phyloP scores from a whole-genome alignment of 1,140 invertebrate species.

The Maniola jurtina region DNA sequence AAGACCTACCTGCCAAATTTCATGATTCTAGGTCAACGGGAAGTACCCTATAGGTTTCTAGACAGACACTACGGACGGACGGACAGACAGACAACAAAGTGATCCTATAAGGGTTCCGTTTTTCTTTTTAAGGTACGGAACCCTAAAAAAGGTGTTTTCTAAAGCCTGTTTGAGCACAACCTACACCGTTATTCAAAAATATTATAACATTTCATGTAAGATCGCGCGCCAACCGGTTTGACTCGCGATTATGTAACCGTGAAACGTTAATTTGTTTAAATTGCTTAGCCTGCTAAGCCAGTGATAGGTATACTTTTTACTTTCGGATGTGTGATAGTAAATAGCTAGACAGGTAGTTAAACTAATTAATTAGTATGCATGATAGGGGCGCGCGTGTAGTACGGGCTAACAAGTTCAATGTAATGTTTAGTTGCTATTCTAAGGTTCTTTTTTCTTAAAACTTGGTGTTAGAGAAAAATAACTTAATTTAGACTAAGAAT shows the following conservation, averaged over 20 bases:
- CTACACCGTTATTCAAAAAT: background rate
- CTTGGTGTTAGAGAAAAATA: no score
- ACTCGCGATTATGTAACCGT: background rate
- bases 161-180: background rate
- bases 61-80: no score
- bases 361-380: background rate
- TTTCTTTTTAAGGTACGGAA: no score
- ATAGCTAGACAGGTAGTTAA: background rate
- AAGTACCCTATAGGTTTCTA: no score
- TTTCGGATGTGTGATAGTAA: constrained; percentile 1
- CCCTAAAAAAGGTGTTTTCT: no score
- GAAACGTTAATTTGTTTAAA: background rate
- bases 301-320: background rate
- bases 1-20: no score
- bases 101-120: no score
- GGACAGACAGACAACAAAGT: no score
- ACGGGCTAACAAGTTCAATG: no score
- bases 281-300: background rate
- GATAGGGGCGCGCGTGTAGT: background rate
- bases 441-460: no score
- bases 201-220: background rate
- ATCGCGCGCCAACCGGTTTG: background rate
- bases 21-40: no score
- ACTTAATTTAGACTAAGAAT: no score
- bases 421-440: background rate